These are phyloP conservation scores for Palythoa grandis DNA, from an alignment of 92 coral and sea anemone genomes.

Conservation along the genomic window DNA sequence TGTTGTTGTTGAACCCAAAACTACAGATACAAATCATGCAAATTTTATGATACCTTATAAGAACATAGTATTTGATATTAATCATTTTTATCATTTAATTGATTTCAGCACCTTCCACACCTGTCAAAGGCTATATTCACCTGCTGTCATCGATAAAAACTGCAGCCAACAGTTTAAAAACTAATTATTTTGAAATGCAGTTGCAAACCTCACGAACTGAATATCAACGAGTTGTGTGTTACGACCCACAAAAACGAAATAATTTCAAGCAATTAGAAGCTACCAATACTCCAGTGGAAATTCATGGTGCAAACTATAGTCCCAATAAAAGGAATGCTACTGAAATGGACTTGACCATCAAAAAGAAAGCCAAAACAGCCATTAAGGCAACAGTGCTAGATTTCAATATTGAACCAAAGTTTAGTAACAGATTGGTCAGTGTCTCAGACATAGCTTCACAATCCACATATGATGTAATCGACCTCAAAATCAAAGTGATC, in stretches of 20 bases:
- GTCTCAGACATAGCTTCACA: constrained; percentile 24
- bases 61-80: neutral
- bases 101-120: constrained; percentile 10
- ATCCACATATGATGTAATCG: constrained; percentile 7
- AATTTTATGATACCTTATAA: neutral
- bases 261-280: constrained; percentile 17
- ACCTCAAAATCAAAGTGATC: constrained; percentile 42
- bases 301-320: constrained; percentile 7
- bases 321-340: constrained; percentile 42
- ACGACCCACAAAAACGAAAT: constrained; percentile 16
- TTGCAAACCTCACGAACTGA: neutral
- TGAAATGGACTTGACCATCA: constrained; percentile 41
- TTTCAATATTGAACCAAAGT: neutral
- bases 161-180: neutral
- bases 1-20: constrained; percentile 7
- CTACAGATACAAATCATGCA: neutral
- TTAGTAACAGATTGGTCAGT: constrained; percentile 2
- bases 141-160: constrained; percentile 1
- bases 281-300: constrained; percentile 6
- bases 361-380: constrained; percentile 31
- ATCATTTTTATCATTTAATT: neutral
- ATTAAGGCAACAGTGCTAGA: constrained; percentile 27
- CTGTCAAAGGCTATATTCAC: neutral
- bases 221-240: constrained; percentile 40
- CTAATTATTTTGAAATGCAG: neutral